Percentiles rank a stretch among this genome's conserved stretches.
phyloP scores from a whole-genome alignment of 2,113 vertebrate genomes.

The Brienomyrus longianalis region DNA sequence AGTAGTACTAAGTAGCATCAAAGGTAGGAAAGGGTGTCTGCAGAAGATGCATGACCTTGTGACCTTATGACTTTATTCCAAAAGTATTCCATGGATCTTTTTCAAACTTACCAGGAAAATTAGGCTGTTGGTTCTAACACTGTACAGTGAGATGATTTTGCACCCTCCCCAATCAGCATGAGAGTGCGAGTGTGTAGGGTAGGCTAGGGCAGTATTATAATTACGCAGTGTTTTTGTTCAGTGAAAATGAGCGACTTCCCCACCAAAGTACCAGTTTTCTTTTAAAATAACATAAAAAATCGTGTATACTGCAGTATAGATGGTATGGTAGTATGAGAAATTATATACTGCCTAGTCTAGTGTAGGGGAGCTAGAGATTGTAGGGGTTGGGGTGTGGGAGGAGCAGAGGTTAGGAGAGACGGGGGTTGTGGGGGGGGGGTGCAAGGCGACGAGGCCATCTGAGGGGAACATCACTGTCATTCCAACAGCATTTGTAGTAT shows the following conservation, averaged over 20 bases:
- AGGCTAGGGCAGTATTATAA: too few species aligned
- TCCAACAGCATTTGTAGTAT: background rate
- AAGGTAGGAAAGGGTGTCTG: background rate
- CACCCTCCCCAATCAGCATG: too few species aligned
- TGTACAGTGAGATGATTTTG: too few species aligned
- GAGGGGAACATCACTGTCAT: background rate
- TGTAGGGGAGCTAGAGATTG: background rate
- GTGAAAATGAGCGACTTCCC: background rate
- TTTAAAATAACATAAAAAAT: background rate
- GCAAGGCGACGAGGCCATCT: background rate
- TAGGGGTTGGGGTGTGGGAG: background rate
- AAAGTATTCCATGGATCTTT: too few species aligned
- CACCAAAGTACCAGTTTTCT: background rate
- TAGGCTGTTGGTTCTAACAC: too few species aligned
- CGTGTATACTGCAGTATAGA: background rate
- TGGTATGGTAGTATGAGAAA: background rate
- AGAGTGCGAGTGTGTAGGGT: too few species aligned
- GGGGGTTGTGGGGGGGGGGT: too few species aligned
- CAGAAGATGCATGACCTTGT: background rate
- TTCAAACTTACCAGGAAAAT: too few species aligned
- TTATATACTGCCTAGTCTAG: background rate
- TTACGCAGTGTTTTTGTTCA: background rate
- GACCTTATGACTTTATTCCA: background rate
- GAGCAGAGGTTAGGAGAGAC: background rate
- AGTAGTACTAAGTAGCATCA: background rate